Evolutionary conservation across 2,888 invertebrate genomes (phyloP), one percentile per base, ranked within the genome.

Genomic region (Watsonalla cultraria): DNA sequence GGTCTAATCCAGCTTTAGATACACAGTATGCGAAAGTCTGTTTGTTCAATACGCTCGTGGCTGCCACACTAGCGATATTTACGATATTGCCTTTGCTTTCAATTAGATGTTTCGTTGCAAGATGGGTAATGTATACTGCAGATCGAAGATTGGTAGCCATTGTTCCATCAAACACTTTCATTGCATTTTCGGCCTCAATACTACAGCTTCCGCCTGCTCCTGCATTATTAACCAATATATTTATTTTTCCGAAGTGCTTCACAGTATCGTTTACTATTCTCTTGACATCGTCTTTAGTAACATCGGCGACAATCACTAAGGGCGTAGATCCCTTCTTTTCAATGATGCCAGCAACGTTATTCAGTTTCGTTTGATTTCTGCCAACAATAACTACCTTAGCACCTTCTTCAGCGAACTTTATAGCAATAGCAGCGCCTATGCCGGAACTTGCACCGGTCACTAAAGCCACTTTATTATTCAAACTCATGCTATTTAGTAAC

Each of bases 1-100:
- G 97, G 84, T 98, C 97, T 0, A 97, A 80, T 2, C 96, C 96
- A 35, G 71, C 70, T 56, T 74, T 74, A 5, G 71, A 72, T 7
- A 63, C 53, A 8, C 64, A 58, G 35, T 76, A 74, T 6, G 72
- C 51, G 47, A 63, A 68, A 46, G 50, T 34, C 42, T 51, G 5
- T n/a, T 24, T 11, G 5, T 24, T 2, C 24, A 57, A n/a, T n/a
- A 54, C 49, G 7, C 51, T 50, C 5, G 57, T 6, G 9, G 61
- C 57, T 5, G 65, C 66, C n/a, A 72, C 47, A 54, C 76, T 76
- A 0, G 75, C 73, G 56, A 76, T 70, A 42, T 76, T 76, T 14
- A 76, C 58, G 15, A 75, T 68, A 48, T 76, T 75, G 14, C 76
- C 76, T 60, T 64, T 74, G n/a, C 64, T 68, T 54, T 70, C 51